These are phyloP conservation scores for Orchesella cincta DNA, from an alignment of 1,140 invertebrate species.

Conservation along the genomic window DNA sequence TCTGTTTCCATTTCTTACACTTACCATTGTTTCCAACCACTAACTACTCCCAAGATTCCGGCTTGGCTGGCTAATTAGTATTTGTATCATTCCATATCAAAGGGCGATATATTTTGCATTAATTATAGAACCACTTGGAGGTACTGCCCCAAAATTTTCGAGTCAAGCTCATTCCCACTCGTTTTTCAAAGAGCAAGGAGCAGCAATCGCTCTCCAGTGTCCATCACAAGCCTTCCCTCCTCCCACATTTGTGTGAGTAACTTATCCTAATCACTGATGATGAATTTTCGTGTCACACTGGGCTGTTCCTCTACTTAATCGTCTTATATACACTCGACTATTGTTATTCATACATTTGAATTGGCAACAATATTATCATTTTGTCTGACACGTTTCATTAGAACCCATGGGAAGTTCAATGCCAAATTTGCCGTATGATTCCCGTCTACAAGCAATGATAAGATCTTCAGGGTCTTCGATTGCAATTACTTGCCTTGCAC, in stretches of 20 bases:
- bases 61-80: background rate
- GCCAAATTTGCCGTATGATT: slow-evolving; percentile 50
- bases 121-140: slow-evolving; percentile 70
- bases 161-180: slow-evolving; percentile 56
- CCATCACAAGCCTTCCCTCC: slow-evolving; percentile 62
- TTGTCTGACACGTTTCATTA: too few relatives aligned
- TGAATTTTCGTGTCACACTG: too few relatives aligned
- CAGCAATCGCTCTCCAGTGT: slow-evolving; percentile 67
- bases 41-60: background rate
- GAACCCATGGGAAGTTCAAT: slow-evolving; percentile 52
- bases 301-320: too few relatives aligned
- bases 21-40: too few relatives aligned
- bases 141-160: slow-evolving; percentile 73
- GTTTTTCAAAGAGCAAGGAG: slow-evolving; percentile 57
- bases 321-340: too few relatives aligned
- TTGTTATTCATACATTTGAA: too few relatives aligned
- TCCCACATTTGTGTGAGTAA: slow-evolving; percentile 27
- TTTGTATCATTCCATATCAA: background rate
- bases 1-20: background rate
- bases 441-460: slow-evolving; percentile 48
- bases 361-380: too few relatives aligned
- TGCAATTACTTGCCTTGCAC: slow-evolving; percentile 48
- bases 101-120: too few relatives aligned
- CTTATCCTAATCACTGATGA: too few relatives aligned
- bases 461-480: slow-evolving; percentile 30